Conservation (phyloP, 2,113 vertebrate genomes). For the Anarhynchus alexandrinus region DNA sequence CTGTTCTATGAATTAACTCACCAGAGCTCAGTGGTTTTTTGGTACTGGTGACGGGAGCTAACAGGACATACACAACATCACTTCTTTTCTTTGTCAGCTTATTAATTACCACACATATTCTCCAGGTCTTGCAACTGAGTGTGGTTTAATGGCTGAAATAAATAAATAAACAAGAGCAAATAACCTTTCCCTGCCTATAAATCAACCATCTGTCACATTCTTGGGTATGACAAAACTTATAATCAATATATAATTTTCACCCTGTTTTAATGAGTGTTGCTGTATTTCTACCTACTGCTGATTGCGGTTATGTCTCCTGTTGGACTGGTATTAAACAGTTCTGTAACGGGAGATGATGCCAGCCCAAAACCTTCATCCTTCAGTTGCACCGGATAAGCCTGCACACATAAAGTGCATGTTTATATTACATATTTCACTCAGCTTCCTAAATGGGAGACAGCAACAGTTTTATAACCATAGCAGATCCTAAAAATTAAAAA, state of each 20-base stretch:
- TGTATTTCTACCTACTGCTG: background rate
- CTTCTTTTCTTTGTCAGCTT: conserved; percentile 2
- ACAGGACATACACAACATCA: background rate
- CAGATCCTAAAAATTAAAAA: background rate
- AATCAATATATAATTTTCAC: conserved; percentile 9
- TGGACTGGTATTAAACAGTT: background rate
- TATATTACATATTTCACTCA: background rate
- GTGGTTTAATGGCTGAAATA: background rate
- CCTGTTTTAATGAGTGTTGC: background rate
- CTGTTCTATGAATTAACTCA: conserved; percentile 16
- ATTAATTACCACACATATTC: background rate
- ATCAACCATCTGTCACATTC: background rate
- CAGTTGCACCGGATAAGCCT: background rate
- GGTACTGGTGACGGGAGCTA: background rate
- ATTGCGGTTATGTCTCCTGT: background rate
- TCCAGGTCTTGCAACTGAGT: background rate
- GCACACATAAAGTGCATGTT: background rate
- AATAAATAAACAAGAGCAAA: conserved; percentile 6
- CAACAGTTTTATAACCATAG: background rate
- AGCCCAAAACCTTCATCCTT: background rate
- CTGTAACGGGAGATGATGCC: background rate
- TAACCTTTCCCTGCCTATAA: background rate
- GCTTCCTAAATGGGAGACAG: background rate
- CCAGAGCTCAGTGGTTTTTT: background rate
- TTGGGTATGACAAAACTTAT: background rate